A percentile compares a stretch with the other conserved stretches of the same genome.
Evolutionary conservation across 2,797 vertebrate species (phyloP).

Genomic region (Melanotaenia trifasciata): DNA sequence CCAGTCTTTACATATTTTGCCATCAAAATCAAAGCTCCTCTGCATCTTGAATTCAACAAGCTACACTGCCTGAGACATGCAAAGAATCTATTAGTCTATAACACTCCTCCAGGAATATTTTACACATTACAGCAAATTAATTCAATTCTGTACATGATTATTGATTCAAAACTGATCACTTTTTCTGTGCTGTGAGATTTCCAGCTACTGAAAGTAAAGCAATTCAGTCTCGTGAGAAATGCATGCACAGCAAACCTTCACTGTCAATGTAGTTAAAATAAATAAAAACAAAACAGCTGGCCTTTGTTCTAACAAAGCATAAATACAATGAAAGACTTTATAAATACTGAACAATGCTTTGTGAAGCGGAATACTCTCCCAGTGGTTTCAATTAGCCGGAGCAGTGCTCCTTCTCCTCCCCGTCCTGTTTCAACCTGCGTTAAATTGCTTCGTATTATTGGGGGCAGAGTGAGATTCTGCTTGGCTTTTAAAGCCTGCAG

Average conservation of each 20-base stretch:
- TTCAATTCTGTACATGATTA: not conserved
- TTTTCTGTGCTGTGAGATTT: conserved; percentile 6
- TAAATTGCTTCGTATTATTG: conserved; percentile 61
- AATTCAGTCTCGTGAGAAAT: not conserved
- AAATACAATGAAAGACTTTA: conserved; percentile 53
- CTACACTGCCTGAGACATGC: not conserved
- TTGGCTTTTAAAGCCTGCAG: conserved; percentile 59
- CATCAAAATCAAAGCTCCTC: too few relatives aligned
- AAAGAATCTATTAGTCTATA: not conserved
- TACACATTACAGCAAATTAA: not conserved
- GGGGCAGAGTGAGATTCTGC: conserved; percentile 33
- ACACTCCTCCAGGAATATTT: not conserved
- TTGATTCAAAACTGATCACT: not conserved
- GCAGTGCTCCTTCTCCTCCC: conserved; percentile 28
- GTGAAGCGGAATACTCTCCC: conserved; percentile 27
- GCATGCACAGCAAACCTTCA: conserved; percentile 2
- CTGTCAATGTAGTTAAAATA: conserved; percentile 30
- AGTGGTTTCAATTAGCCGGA: conserved; percentile 32
- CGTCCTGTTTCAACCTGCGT: conserved; percentile 28
- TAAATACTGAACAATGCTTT: conserved; percentile 35
- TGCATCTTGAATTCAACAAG: too few relatives aligned
- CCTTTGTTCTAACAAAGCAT: conserved; percentile 55
- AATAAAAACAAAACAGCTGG: conserved; percentile 28
- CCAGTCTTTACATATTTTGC: too few relatives aligned
- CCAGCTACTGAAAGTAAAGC: conserved; percentile 6